Base-by-base conservation (phyloP, 2,113 vertebrate genomes). In the Corythoichthys haematopterus region DNA sequence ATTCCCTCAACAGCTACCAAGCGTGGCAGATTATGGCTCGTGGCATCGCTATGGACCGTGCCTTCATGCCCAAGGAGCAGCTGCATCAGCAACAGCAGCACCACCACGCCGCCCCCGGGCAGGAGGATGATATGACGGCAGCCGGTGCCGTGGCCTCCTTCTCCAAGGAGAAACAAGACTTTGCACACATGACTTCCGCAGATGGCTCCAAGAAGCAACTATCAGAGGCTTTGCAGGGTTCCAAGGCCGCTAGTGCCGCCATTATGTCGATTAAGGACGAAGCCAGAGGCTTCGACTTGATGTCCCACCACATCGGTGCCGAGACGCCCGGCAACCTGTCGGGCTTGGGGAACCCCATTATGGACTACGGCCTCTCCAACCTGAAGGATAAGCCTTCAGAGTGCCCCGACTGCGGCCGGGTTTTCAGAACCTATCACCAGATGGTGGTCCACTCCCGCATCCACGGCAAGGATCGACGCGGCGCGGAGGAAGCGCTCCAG, bases 11-110 rank as follows among this genome's bases (percentile, higher is more conserved):
- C 87, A 98, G 96, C 84, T 99, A 98, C 89, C 97, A 98, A 78
- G 96, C 96, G 64, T 99, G 97, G 97, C 97, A 99, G 91, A 96
- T 99, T 76, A 97, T 98, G 97, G 95, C 97, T 65, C 93, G 96
- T 69, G 95, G 97, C 82, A 96, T 98, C 94, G 95, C 94, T 36
- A 92, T 96, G 93, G 97, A 99, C 69, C 95, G 95, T 53, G 93
- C 94, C 79, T 98, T 96, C 89, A 92, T 98, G 94, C 93, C 96
- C 58, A 98, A 99, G 88, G 96, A 98, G 79, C 95, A 93, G 76
- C 88, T 83, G 79, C 86, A 85, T 60, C 86, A 99, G 87, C 20
- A 28, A 1, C 96, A 97, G 79, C 95, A 93, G 76, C 88, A 83
- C 77, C 87, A 85, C 62, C 86, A 93, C 81, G 91, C 94, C 62